Conservation (phyloP, 2,888 invertebrate species). For the Ramazzottius varieornatus region DNA sequence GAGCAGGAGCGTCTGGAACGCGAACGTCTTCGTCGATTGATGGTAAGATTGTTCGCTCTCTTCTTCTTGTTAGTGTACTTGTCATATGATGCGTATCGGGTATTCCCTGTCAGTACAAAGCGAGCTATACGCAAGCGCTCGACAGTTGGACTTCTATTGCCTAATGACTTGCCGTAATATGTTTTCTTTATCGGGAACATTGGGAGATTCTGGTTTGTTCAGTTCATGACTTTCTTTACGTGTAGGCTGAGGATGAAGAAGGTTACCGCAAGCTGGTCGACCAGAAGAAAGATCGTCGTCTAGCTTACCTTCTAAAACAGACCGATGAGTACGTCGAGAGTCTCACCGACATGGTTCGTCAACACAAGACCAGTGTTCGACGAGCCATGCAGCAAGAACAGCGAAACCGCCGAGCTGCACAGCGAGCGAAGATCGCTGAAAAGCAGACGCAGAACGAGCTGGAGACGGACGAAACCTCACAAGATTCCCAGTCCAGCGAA, state of each 20-base stretch:
- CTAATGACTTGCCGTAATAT: no score
- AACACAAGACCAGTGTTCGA: constrained; percentile 11
- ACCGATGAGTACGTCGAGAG: constrained; percentile 29
- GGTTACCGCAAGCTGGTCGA: constrained; percentile 30
- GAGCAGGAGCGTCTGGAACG: constrained; percentile 96
- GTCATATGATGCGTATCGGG: no score
- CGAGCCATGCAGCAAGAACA: neutral
- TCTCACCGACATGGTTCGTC: constrained; percentile 19
- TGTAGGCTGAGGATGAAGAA: constrained; percentile 29
- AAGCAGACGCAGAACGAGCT: neutral
- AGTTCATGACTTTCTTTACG: no score
- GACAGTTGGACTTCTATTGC: no score
- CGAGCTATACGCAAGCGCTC: no score
- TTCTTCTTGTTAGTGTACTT: no score
- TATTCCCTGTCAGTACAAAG: no score
- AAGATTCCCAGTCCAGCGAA: constrained; percentile 9
- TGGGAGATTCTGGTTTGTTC: no score
- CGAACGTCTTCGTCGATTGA: constrained; percentile 89
- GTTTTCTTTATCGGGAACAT: no score
- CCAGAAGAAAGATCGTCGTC: constrained; percentile 30
- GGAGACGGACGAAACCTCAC: neutral
- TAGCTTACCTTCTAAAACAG: constrained; percentile 28
- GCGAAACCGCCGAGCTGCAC: neutral
- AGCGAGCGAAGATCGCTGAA: neutral
- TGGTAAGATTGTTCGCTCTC: constrained; percentile 31